Evolutionary conservation across 2,888 invertebrate genomes (phyloP).

Genomic region (Diaperis boleti): DNA sequence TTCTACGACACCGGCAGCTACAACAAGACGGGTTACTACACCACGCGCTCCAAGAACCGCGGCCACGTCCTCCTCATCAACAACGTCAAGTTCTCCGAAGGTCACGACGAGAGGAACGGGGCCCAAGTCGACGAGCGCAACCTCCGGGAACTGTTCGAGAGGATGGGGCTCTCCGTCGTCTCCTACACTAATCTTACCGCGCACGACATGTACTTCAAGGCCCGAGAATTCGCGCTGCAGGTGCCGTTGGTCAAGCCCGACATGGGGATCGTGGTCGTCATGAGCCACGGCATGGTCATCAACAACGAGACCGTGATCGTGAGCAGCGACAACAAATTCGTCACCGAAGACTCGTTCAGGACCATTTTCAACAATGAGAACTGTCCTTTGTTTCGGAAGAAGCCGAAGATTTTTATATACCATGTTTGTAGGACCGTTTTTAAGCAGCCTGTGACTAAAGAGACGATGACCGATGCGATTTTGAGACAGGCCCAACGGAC

Average conservation of each 20-base stretch:
- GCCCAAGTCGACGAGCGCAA: slow-evolving; percentile 71
- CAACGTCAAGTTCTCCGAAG: slow-evolving; percentile 58
- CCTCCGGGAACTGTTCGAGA: slow-evolving; percentile 72
- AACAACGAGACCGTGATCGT: slow-evolving; percentile 68
- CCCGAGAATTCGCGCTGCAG: slow-evolving; percentile 65
- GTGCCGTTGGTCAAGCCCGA: slow-evolving; percentile 67
- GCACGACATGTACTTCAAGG: slow-evolving; percentile 64
- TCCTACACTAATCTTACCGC: slow-evolving; percentile 6
- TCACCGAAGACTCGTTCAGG: slow-evolving; percentile 69
- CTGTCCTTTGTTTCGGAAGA: slow-evolving; percentile 69
- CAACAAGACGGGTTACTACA: slow-evolving; percentile 23
- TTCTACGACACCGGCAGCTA: slow-evolving; percentile 17
- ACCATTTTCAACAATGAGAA: slow-evolving; percentile 72
- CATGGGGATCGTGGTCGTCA: slow-evolving; percentile 75
- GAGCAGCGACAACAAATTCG: slow-evolving; percentile 70
- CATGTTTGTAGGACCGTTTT: slow-evolving; percentile 74
- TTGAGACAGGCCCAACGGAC: slow-evolving; percentile 7
- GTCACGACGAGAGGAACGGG: slow-evolving; percentile 61
- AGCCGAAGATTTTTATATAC: slow-evolving; percentile 80
- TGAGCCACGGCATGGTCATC: slow-evolving; percentile 74
- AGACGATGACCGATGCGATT: slow-evolving; percentile 22
- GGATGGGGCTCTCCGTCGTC: slow-evolving; percentile 65
- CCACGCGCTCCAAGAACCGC: slow-evolving; percentile 46
- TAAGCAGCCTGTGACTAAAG: background rate
- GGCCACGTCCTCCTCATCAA: slow-evolving; percentile 61